Evolutionary conservation across 1,140 invertebrate species (phyloP).

Genomic region (Drosophila pseudoobscura): DNA sequence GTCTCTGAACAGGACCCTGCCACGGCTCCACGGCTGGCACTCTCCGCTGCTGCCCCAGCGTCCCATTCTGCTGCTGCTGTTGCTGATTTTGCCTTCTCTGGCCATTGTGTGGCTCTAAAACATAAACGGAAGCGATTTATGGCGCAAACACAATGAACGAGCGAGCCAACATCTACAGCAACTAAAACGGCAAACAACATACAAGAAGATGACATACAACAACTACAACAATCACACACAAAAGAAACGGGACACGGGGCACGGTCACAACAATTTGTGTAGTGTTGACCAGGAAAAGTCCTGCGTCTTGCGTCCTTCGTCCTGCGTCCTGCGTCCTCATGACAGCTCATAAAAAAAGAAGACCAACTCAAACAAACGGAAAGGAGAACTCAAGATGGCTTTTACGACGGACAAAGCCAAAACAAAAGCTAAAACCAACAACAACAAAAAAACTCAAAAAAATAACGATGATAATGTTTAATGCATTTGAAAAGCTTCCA

Average conservation of each 20-base stretch:
- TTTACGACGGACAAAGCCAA: conserved; percentile 31
- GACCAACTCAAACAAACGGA: conserved; percentile 67
- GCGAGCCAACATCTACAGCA: conserved; percentile 38
- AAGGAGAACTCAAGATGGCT: conserved; percentile 53
- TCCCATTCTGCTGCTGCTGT: conserved; percentile 39
- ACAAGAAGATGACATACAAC: conserved; percentile 32
- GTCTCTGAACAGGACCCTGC: conserved; percentile 17
- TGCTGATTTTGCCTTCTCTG: conserved; percentile 33
- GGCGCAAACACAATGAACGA: conserved; percentile 80
- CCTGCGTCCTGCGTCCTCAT: conserved; percentile 36
- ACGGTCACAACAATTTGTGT: conserved; percentile 75
- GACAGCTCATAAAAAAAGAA: conserved; percentile 71
- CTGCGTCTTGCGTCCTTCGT: conserved; percentile 25
- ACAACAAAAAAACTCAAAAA: conserved; percentile 17
- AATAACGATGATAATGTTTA: not conserved
- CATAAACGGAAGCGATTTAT: conserved; percentile 82
- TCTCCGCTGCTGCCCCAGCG: not conserved
- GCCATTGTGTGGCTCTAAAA: conserved; percentile 77
- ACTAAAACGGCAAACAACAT: conserved; percentile 27
- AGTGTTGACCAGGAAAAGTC: conserved; percentile 68
- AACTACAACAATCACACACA: conserved; percentile 38
- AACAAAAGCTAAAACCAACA: conserved; percentile 45
- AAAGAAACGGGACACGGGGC: conserved; percentile 55
- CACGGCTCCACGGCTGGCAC: not conserved
- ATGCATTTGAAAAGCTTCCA: not conserved